phyloP scores from a whole-genome alignment of 2,888 invertebrate genomes.

The Bombylius discolor region DNA sequence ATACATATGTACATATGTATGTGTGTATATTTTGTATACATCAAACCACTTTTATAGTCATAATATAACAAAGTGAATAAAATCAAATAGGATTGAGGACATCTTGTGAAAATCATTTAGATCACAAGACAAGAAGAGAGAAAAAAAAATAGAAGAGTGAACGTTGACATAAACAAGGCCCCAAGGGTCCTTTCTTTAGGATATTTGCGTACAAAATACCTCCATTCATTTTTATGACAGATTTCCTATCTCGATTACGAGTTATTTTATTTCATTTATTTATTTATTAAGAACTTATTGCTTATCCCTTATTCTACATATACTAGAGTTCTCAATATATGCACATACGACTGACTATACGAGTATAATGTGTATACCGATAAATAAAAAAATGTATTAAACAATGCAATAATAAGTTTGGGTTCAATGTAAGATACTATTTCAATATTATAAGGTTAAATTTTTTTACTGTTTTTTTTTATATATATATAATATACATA shows the following conservation, averaged over 20 bases:
- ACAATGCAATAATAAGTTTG: too few relatives aligned
- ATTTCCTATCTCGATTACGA: constrained; percentile 31
- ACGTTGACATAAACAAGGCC: constrained; percentile 37
- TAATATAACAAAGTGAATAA: too few relatives aligned
- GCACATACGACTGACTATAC: too few relatives aligned
- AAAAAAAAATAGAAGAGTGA: too few relatives aligned
- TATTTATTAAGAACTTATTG: not conserved
- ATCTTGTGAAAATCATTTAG: constrained; percentile 11
- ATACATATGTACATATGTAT: not conserved
- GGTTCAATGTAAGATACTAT: too few relatives aligned
- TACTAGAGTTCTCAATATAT: too few relatives aligned
- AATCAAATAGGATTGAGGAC: constrained; percentile 8
- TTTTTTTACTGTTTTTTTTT: not conserved
- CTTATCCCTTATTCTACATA: not conserved
- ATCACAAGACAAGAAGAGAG: not conserved
- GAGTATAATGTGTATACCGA: too few relatives aligned
- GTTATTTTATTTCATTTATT: not conserved
- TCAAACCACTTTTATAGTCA: too few relatives aligned
- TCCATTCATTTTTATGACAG: constrained; percentile 30
- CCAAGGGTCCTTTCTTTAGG: constrained; percentile 31
- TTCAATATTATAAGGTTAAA: too few relatives aligned
- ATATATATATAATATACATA: not conserved
- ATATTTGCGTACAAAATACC: constrained; percentile 11
- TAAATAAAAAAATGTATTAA: too few relatives aligned
- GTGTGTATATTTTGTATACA: not conserved